Conservation (phyloP, 2,113 vertebrate genomes). For the Oxygymnocypris stewartii region DNA sequence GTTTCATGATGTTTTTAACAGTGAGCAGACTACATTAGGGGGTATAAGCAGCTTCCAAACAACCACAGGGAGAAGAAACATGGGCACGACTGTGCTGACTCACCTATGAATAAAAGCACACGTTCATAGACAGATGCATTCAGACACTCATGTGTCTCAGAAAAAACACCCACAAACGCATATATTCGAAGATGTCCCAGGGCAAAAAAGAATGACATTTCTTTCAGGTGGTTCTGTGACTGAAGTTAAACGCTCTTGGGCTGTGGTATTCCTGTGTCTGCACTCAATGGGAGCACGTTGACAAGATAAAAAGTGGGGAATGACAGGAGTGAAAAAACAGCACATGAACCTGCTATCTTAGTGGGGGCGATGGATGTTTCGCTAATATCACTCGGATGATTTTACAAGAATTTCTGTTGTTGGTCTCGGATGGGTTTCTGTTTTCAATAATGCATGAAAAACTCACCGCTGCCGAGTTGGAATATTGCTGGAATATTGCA, state of each 20-base stretch:
- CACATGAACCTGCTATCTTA: conserved; percentile 30
- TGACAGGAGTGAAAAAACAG: conserved; percentile 30
- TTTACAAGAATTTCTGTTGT: conserved; percentile 59
- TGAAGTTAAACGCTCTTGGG: conserved; percentile 48
- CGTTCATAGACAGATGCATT: background rate
- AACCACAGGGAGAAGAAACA: conserved; percentile 17
- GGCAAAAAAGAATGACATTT: conserved; percentile 19
- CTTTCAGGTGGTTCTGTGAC: conserved; percentile 42
- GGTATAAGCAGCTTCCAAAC: conserved; percentile 10
- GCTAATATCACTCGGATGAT: conserved; percentile 49
- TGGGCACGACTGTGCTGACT: conserved; percentile 20
- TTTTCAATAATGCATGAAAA: conserved; percentile 66
- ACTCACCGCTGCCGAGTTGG: background rate
- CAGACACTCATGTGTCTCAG: conserved; percentile 14
- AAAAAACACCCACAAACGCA: conserved; percentile 5
- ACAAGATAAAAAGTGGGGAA: conserved; percentile 43
- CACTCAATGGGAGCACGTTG: conserved; percentile 25
- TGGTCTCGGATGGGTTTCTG: conserved; percentile 54
- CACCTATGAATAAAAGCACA: conserved; percentile 17
- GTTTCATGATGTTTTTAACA: conserved; percentile 12
- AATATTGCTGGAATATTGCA: conserved; percentile 43
- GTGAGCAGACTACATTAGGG: conserved; percentile 1
- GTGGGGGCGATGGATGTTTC: conserved; percentile 42
- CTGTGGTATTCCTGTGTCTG: conserved; percentile 36
- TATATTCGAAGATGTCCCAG: conserved; percentile 6